Evolutionary conservation across 2,797 vertebrate species (phyloP).

Genomic region (Salarias fasciatus): DNA sequence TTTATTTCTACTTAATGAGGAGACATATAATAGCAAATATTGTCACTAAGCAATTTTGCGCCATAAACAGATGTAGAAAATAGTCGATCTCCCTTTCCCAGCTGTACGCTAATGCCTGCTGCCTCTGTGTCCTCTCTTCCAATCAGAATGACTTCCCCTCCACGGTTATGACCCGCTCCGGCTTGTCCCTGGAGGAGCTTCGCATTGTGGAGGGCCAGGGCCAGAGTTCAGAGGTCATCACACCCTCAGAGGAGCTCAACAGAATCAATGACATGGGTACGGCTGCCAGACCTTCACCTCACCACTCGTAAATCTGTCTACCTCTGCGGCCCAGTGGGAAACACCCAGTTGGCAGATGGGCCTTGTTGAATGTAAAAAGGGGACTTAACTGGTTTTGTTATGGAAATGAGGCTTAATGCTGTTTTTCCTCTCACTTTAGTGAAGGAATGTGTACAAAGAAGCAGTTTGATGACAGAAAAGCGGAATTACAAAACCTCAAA

Average conservation of each 20-base stretch:
- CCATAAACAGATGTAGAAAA: conserved; percentile 4
- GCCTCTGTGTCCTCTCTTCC: conserved; percentile 6
- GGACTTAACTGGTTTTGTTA: conserved; percentile 47
- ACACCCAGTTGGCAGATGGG: conserved; percentile 70
- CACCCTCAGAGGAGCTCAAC: conserved; percentile 94
- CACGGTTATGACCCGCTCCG: conserved; percentile 89
- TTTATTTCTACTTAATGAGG: not conserved
- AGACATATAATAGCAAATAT: not conserved
- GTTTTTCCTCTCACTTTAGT: conserved; percentile 19
- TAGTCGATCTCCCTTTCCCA: not conserved
- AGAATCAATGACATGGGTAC: conserved; percentile 92
- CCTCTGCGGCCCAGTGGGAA: conserved; percentile 26
- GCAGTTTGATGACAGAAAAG: conserved; percentile 1
- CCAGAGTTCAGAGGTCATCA: conserved; percentile 92
- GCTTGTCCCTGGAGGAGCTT: conserved; percentile 94
- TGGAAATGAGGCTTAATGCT: conserved; percentile 52
- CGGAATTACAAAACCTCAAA: conserved; percentile 28
- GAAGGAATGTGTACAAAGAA: conserved; percentile 37
- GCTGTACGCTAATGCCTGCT: conserved; percentile 48
- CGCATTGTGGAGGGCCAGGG: conserved; percentile 98
- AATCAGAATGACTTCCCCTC: conserved; percentile 90
- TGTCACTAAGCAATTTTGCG: not conserved
- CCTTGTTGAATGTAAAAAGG: conserved; percentile 47
- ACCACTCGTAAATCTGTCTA: conserved; percentile 41
- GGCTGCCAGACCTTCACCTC: conserved; percentile 61